Evolutionary conservation across 2,888 invertebrate genomes (phyloP).

Genomic region (Epistrophella euchroma): DNA sequence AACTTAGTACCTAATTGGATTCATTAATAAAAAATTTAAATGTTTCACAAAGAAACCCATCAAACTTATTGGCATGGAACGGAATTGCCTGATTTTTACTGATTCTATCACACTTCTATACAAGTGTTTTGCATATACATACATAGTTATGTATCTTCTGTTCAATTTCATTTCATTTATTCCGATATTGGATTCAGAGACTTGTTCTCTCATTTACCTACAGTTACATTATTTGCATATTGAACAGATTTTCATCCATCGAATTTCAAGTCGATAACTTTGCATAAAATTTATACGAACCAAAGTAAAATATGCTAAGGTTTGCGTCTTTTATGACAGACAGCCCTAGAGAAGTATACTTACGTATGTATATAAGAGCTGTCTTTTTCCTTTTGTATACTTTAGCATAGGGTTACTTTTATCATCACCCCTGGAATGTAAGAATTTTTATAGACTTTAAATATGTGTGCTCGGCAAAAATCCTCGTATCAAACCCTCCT

Average conservation of each 20-base stretch:
- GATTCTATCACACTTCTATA: background rate
- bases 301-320: slow-evolving; percentile 23
- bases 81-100: background rate
- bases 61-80: background rate
- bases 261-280: slow-evolving; percentile 28
- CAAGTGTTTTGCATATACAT: background rate
- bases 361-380: background rate
- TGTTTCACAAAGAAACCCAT: slow-evolving; percentile 3
- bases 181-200: slow-evolving; percentile 16
- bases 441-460: slow-evolving; percentile 40
- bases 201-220: slow-evolving; percentile 5
- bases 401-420: slow-evolving; percentile 25
- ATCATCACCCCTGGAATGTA: slow-evolving; percentile 34
- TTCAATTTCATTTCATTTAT: slow-evolving; percentile 31
- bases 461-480: slow-evolving; percentile 37
- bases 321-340: slow-evolving; percentile 41
- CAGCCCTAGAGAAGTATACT: slow-evolving; percentile 24
- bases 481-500: too few relatives aligned
- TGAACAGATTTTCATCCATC: slow-evolving; percentile 17
- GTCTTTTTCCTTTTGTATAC: slow-evolving; percentile 8
- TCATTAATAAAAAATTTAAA: slow-evolving; percentile 19
- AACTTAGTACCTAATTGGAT: background rate
- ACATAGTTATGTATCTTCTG: background rate
- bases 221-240: slow-evolving; percentile 15
- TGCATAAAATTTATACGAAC: slow-evolving; percentile 8